Evolutionary conservation across 2,113 vertebrate genomes (phyloP).

Genomic region (Bufo bufo): DNA sequence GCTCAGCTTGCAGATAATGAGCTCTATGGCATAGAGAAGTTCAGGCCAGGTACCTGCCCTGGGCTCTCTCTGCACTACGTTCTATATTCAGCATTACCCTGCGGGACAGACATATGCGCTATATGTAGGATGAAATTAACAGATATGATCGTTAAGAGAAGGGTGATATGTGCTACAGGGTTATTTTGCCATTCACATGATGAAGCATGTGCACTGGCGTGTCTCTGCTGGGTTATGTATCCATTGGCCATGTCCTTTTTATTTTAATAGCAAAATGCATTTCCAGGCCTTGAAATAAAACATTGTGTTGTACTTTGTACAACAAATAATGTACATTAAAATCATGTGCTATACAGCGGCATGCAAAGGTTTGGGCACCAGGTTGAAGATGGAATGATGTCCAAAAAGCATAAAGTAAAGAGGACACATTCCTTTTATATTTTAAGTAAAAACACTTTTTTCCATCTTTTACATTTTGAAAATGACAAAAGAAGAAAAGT

Average conservation of each 20-base stretch:
- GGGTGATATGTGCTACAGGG: slow-evolving; percentile 65
- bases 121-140: slow-evolving; percentile 60
- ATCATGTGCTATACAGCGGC: no score
- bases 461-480: background rate
- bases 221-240: background rate
- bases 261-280: background rate
- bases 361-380: no score
- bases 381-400: no score
- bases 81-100: slow-evolving; percentile 57
- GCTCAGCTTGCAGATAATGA: slow-evolving; percentile 41
- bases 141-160: slow-evolving; percentile 67
- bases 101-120: slow-evolving; percentile 41
- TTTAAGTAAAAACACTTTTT: background rate
- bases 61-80: slow-evolving; percentile 59
- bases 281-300: background rate
- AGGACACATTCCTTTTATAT: no score
- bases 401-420: no score
- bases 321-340: background rate
- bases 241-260: background rate
- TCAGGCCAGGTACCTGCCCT: slow-evolving; percentile 51
- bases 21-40: slow-evolving; percentile 44
- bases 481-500: no score
- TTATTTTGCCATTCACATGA: background rate
- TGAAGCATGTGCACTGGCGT: background rate
- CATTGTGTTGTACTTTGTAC: background rate